phyloP scores from a whole-genome alignment of 2,113 vertebrate species.

The Calyptommatus sinebrachiatus region DNA sequence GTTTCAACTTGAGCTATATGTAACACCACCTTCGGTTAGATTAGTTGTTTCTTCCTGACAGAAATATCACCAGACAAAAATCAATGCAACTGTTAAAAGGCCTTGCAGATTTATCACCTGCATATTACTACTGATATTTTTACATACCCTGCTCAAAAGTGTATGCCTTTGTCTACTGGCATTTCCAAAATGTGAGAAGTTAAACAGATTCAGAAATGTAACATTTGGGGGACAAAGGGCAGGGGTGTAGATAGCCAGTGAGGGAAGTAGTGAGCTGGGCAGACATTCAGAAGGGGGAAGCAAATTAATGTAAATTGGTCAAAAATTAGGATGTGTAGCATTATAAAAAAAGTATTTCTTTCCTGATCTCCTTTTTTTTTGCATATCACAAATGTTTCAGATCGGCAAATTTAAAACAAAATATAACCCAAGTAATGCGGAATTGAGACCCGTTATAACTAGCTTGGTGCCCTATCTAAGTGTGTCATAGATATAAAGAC shows the following conservation, averaged over 20 bases:
- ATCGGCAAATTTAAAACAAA: too few relatives aligned
- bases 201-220: slow-evolving; percentile 48
- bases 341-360: too few relatives aligned
- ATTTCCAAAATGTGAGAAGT: slow-evolving; percentile 63
- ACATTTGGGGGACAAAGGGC: slow-evolving; percentile 17
- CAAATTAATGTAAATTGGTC: slow-evolving; percentile 26
- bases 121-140: slow-evolving; percentile 61
- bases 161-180: slow-evolving; percentile 65
- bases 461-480: too few relatives aligned
- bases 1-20: slow-evolving; percentile 37
- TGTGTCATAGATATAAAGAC: too few relatives aligned
- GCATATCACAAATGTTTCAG: too few relatives aligned
- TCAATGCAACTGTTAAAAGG: slow-evolving; percentile 57
- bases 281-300: slow-evolving; percentile 31
- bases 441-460: too few relatives aligned
- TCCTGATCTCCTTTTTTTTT: too few relatives aligned
- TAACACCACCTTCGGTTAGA: slow-evolving; percentile 45
- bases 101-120: slow-evolving; percentile 57
- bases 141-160: slow-evolving; percentile 43
- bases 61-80: slow-evolving; percentile 65
- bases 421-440: too few relatives aligned
- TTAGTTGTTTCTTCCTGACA: slow-evolving; percentile 58
- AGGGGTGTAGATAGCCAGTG: not conserved
- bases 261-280: not conserved
- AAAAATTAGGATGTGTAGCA: slow-evolving; percentile 28